Base-by-base conservation (phyloP, 1,140 invertebrate genomes). In the Saccostrea echinata region DNA sequence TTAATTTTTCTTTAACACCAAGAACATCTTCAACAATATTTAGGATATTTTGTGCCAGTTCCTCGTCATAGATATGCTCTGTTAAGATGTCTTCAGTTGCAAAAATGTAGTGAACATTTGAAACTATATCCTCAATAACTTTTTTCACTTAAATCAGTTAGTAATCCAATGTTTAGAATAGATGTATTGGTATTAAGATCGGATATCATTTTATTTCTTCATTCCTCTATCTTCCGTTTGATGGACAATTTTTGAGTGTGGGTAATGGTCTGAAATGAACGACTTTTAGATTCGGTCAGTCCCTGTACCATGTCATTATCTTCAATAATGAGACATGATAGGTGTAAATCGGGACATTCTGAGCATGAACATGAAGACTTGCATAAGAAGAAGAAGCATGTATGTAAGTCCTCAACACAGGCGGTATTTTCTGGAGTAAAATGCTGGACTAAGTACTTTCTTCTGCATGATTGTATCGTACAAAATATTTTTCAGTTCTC, bases 91-190 rank as follows among this genome's bases (percentile, higher is more conserved):
- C 68, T 13, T 76, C n/a, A n/a, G n/a, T 76, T 30, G 13, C 24
- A 35, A 76, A 76, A 76, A 76, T 11, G n/a, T 76, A 76, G 2
- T 76, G 16, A 16, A 76, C 68, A 76, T 76, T 76, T 18, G 68
- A 30, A n/a, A 76, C 6, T 16, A 76, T 76, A 76, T 76, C 68
- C 11, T 24, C 13, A 16, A 76, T 76, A 13, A 76, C 13, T 18
- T 76, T 24, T 16, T 43, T 24, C 6, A 6, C 6, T 76, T 2
- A 76, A 76, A 30, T n/a, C n/a, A 9, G n/a, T 76, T 12, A 11
- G 2, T 35, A 11, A 30, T 76, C 68, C 68, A 76, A 76, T n/a
- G 33, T 76, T 76, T 76, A 76, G 68, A 27, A 76, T 30, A 27
- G 16, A 76, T 24, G 68, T 35, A 24, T n/a, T 30, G 12, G 13